Evolutionary conservation across 2,888 invertebrate species (phyloP).

Genomic region (Tineola bisselliella): DNA sequence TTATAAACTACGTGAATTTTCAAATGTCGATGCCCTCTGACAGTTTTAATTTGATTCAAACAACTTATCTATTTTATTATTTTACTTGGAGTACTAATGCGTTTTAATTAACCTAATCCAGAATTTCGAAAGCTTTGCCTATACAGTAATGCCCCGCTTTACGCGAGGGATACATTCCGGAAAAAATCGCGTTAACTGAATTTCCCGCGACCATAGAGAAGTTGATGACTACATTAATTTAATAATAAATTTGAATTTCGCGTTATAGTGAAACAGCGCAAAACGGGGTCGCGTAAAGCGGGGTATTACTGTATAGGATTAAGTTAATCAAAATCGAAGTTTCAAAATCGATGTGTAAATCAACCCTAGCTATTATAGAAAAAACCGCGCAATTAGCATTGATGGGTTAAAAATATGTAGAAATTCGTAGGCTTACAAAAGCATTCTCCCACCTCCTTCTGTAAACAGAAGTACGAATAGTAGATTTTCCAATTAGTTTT

Average conservation of each 20-base stretch:
- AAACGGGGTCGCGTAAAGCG: too few relatives aligned
- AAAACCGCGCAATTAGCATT: not conserved
- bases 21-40: not conserved
- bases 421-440: not conserved
- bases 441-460: not conserved
- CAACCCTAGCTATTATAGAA: not conserved
- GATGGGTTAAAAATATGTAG: not conserved
- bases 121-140: too few relatives aligned
- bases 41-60: not conserved
- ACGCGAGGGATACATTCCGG: too few relatives aligned
- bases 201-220: too few relatives aligned
- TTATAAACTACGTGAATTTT: not conserved
- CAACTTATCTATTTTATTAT: too few relatives aligned
- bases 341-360: not conserved
- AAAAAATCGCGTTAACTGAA: too few relatives aligned
- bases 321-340: not conserved
- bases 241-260: too few relatives aligned
- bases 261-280: too few relatives aligned
- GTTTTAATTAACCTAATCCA: too few relatives aligned
- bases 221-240: too few relatives aligned
- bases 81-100: not conserved
- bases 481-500: constrained; percentile 56
- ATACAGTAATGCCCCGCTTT: too few relatives aligned
- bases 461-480: constrained; percentile 1
- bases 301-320: not conserved